Percentiles rank a stretch among this genome's conserved stretches.
phyloP scores from a whole-genome alignment of 2,113 vertebrate genomes.

The Petrocephalus zakoni region DNA sequence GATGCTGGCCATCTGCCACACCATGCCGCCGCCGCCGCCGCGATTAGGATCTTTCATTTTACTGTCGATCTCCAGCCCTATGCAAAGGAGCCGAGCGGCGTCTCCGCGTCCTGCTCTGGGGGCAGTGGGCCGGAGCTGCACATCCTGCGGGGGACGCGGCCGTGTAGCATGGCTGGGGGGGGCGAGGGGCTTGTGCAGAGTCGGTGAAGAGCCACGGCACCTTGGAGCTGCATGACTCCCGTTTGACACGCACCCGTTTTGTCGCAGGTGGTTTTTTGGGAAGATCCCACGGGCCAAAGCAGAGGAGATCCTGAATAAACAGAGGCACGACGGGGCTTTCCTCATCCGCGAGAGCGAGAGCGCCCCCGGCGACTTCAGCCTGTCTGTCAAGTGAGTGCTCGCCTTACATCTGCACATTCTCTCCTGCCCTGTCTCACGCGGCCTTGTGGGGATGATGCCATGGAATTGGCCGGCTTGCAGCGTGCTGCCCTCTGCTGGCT shows the following conservation, averaged over 20 bases:
- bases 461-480: neutral
- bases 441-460: neutral
- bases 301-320: slow-evolving; percentile 82
- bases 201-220: neutral
- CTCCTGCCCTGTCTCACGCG: neutral
- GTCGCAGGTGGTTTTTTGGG: slow-evolving; percentile 77
- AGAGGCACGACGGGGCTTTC: slow-evolving; percentile 78
- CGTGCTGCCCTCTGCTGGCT: neutral
- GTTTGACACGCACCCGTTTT: neutral
- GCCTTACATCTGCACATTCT: neutral
- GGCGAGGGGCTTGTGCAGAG: neutral
- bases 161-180: neutral
- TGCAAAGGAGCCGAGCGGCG: neutral
- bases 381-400: slow-evolving; percentile 76
- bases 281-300: slow-evolving; percentile 78
- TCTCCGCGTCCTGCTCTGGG: neutral
- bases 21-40: no score
- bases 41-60: neutral
- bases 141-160: neutral
- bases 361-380: slow-evolving; percentile 76
- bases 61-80: neutral
- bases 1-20: neutral
- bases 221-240: neutral
- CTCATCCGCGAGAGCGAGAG: slow-evolving; percentile 82
- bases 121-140: neutral